These are phyloP conservation scores for Diloba caeruleocephala DNA, from an alignment of 2,888 invertebrate genomes.

Conservation along the genomic window DNA sequence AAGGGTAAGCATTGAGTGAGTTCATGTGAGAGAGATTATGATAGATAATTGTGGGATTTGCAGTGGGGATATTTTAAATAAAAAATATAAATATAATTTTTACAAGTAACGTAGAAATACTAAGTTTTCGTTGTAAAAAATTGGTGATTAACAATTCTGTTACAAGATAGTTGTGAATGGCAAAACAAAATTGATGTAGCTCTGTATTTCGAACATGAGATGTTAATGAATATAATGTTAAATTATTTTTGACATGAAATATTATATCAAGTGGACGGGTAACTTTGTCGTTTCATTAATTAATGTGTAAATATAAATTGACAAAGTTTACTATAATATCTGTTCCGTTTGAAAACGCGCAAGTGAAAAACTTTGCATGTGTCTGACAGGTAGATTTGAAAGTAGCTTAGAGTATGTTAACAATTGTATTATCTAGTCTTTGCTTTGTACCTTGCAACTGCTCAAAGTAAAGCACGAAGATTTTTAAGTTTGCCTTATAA, in stretches of 20 bases:
- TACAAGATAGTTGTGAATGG: no score
- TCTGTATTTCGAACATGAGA: no score
- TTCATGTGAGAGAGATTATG: constrained; percentile 10
- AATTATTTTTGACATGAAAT: no score
- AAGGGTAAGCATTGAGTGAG: no score
- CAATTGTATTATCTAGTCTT: constrained; percentile 18
- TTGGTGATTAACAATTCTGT: no score
- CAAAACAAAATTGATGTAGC: no score
- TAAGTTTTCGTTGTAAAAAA: no score
- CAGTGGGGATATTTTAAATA: constrained; percentile 19
- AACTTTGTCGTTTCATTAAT: no score
- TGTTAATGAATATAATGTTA: no score
- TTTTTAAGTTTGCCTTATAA: not conserved
- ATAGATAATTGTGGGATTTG: constrained; percentile 25
- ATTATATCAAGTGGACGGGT: no score
- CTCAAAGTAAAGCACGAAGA: constrained; percentile 20
- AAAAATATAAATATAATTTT: no score
- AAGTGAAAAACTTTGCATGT: constrained; percentile 48
- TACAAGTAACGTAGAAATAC: no score
- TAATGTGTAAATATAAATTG: not conserved
- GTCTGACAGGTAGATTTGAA: constrained; percentile 42
- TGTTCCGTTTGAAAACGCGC: constrained; percentile 25
- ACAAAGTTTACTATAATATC: not conserved
- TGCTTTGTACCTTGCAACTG: constrained; percentile 49
- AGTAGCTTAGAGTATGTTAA: constrained; percentile 47